Evolutionary conservation across 2,113 vertebrate species (phyloP).

Genomic region (Halcyon senegalensis): DNA sequence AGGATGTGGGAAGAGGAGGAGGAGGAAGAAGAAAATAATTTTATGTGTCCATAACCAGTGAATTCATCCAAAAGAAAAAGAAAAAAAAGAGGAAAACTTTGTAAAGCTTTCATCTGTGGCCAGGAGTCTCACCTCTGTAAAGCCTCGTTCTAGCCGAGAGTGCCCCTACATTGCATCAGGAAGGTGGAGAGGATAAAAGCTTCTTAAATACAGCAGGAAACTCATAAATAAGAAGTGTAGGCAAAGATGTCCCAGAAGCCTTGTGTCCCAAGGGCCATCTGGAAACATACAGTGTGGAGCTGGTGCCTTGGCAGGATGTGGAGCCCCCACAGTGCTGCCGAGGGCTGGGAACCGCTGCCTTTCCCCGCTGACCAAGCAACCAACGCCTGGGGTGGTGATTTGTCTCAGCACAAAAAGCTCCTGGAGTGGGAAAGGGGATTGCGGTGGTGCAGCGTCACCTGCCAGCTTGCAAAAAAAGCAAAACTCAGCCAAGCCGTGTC

Average conservation of each 20-base stretch:
- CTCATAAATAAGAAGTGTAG: not conserved
- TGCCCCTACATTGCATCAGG: not conserved
- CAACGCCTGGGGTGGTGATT: rapidly evolving
- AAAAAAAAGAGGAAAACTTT: not conserved
- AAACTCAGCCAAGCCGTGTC: not conserved
- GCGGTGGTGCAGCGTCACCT: not conserved
- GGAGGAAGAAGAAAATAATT: not conserved
- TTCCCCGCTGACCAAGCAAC: not conserved
- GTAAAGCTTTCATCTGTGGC: not conserved
- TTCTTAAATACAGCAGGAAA: not conserved
- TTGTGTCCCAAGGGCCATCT: rapidly evolving
- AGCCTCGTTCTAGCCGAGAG: not conserved
- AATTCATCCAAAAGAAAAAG: not conserved
- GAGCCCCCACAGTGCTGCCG: rapidly evolving
- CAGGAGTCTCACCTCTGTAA: not conserved
- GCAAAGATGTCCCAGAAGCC: not conserved
- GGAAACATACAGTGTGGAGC: rapidly evolving
- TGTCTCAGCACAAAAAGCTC: constrained; percentile 8
- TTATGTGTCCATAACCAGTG: not conserved
- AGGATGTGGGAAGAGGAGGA: not conserved
- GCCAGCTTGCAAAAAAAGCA: constrained; percentile 31
- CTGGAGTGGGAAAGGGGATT: not conserved
- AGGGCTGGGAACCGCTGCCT: not conserved
- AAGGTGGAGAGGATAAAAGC: not conserved
- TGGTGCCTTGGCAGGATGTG: not conserved